phyloP scores from a whole-genome alignment of 2,888 invertebrate genomes.

The Eretmocerus hayati region DNA sequence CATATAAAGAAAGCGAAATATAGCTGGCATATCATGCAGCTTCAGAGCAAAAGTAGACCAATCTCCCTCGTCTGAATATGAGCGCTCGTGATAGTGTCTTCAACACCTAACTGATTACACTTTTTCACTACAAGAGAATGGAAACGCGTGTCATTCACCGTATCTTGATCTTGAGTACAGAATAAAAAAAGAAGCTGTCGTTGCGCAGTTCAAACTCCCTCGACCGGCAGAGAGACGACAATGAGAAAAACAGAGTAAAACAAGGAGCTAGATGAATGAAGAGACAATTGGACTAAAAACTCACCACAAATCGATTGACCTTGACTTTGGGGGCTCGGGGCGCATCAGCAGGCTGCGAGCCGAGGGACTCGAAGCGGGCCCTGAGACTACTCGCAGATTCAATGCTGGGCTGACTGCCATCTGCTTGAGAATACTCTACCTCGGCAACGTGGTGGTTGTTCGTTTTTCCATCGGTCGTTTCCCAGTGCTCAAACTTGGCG shows the following conservation, averaged over 20 bases:
- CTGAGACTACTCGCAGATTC: slow-evolving; percentile 82
- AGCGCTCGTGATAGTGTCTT: too few species aligned
- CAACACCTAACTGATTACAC: background rate
- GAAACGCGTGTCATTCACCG: too few species aligned
- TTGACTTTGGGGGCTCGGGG: slow-evolving; percentile 54
- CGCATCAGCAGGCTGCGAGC: slow-evolving; percentile 51
- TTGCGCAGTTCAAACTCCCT: too few species aligned
- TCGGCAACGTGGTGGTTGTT: slow-evolving; percentile 43
- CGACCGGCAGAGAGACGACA: too few species aligned
- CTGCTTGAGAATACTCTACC: slow-evolving; percentile 49
- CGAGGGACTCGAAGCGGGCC: slow-evolving; percentile 82
- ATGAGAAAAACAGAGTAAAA: background rate
- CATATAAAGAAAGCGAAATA: too few species aligned
- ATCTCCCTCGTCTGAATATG: too few species aligned
- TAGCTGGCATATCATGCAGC: too few species aligned
- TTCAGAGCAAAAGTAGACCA: too few species aligned
- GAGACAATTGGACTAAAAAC: slow-evolving; percentile 42
- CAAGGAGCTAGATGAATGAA: background rate
- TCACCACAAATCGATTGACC: slow-evolving; percentile 90
- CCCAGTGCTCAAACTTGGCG: slow-evolving; percentile 86
- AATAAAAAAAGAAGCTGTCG: too few species aligned
- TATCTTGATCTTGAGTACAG: too few species aligned
- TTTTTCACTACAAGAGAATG: background rate
- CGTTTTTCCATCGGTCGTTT: slow-evolving; percentile 52
- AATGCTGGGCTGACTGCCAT: slow-evolving; percentile 67